Conservation (phyloP, 2,797 vertebrate genomes). For the Luscinia megarhynchos region DNA sequence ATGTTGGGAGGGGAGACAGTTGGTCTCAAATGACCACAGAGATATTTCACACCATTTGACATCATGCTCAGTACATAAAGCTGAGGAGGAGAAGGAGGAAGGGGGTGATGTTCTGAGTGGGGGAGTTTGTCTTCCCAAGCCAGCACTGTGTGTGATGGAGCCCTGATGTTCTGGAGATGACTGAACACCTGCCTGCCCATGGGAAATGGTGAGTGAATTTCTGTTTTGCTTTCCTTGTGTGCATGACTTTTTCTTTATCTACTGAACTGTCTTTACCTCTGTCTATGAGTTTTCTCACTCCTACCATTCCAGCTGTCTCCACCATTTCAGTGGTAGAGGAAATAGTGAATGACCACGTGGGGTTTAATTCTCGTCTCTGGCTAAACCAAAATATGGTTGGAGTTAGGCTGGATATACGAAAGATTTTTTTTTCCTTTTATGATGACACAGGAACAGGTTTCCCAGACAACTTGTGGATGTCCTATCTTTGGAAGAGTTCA, state of each 20-base stretch:
- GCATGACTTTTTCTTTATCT: not conserved
- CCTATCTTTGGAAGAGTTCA: not conserved
- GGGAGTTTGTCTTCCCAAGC: not conserved
- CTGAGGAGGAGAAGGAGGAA: not conserved
- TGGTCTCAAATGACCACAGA: not conserved
- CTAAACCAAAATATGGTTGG: not conserved
- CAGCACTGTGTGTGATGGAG: not conserved
- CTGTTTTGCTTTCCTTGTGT: not conserved
- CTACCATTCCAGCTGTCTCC: not conserved
- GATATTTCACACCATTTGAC: not conserved
- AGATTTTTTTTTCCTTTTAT: not conserved
- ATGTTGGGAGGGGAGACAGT: not conserved
- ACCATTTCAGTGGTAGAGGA: not conserved
- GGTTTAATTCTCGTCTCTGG: fast-evolving
- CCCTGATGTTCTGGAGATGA: too few species aligned
- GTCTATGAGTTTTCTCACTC: not conserved
- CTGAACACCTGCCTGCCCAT: not conserved
- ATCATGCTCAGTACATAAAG: not conserved
- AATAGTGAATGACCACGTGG: fast-evolving
- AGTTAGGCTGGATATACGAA: not conserved
- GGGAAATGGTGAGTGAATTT: not conserved
- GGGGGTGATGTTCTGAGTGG: too few species aligned
- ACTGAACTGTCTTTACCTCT: not conserved
- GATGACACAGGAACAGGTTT: not conserved
- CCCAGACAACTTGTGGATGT: not conserved